These are phyloP conservation scores for Lasioglossum lativentre DNA, from an alignment of 2,888 invertebrate genomes.

Conservation along the genomic window DNA sequence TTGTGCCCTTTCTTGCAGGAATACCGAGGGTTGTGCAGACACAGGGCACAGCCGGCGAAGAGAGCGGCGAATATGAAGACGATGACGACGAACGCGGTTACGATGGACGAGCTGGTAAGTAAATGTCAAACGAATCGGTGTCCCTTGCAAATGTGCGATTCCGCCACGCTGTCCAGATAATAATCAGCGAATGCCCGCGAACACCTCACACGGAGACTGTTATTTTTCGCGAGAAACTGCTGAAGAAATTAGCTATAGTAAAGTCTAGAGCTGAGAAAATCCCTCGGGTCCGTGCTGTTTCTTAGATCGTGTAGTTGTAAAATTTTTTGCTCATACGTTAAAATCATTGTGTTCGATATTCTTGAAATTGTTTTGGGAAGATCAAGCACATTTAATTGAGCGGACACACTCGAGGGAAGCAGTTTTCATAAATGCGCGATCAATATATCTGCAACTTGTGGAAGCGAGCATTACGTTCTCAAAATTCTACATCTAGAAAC, in stretches of 20 bases:
- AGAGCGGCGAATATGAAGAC: constrained; percentile 82
- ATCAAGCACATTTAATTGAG: background rate
- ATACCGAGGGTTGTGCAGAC: constrained; percentile 91
- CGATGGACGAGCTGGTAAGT: constrained; percentile 85
- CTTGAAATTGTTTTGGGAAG: background rate
- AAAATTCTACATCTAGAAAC: background rate
- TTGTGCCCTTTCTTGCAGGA: constrained; percentile 85
- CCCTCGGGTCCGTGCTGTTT: too few relatives aligned
- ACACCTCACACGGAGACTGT: background rate
- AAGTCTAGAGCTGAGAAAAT: too few relatives aligned
- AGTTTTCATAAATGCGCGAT: background rate
- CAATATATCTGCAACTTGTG: background rate
- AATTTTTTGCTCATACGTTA: too few relatives aligned
- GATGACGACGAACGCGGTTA: constrained; percentile 88
- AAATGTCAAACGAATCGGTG: background rate
- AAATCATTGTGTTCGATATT: background rate
- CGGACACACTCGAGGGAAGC: background rate
- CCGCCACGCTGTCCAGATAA: background rate
- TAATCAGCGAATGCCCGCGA: background rate
- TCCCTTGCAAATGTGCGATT: background rate
- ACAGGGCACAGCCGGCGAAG: constrained; percentile 86
- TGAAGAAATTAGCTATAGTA: background rate
- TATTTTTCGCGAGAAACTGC: background rate
- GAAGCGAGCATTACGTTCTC: background rate
- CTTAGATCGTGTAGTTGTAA: too few relatives aligned